A percentile compares a stretch with the other conserved stretches of the same genome.
Conservation (phyloP, 2,113 vertebrate genomes). For the Polyodon spathula region DNA sequence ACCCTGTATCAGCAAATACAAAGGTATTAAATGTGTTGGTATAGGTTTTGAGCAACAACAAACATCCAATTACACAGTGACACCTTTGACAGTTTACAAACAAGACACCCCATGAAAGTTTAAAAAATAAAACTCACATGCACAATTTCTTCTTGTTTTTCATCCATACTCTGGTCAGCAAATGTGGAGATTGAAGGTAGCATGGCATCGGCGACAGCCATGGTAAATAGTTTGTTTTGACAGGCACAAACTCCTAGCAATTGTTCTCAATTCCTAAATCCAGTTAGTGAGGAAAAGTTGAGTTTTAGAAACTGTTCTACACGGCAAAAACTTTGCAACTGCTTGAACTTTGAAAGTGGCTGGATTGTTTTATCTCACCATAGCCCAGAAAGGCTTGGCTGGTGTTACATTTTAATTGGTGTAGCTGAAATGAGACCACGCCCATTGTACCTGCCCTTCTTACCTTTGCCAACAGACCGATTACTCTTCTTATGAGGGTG, state of each 20-base stretch:
- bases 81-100: not conserved
- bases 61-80: not conserved
- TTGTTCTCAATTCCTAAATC: not conserved
- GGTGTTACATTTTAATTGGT: not conserved
- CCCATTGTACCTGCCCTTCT: not conserved
- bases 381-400: not conserved
- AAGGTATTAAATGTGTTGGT: too few species aligned
- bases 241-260: not conserved
- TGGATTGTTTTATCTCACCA: slow-evolving; percentile 9
- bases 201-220: slow-evolving; percentile 53
- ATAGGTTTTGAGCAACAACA: too few species aligned
- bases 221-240: slow-evolving; percentile 18
- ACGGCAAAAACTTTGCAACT: slow-evolving; percentile 7
- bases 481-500: not conserved
- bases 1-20: too few species aligned
- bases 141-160: slow-evolving; percentile 38
- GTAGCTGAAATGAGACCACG: not conserved
- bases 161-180: slow-evolving; percentile 35
- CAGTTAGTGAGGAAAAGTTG: not conserved
- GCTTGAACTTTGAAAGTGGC: not conserved
- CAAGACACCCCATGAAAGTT: not conserved
- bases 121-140: slow-evolving; percentile 45
- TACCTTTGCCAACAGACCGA: not conserved
- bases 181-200: slow-evolving; percentile 40
- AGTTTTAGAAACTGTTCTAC: not conserved